Evolutionary conservation across 2,113 vertebrate species (phyloP).

Genomic region (Corynorhinus townsendii): DNA sequence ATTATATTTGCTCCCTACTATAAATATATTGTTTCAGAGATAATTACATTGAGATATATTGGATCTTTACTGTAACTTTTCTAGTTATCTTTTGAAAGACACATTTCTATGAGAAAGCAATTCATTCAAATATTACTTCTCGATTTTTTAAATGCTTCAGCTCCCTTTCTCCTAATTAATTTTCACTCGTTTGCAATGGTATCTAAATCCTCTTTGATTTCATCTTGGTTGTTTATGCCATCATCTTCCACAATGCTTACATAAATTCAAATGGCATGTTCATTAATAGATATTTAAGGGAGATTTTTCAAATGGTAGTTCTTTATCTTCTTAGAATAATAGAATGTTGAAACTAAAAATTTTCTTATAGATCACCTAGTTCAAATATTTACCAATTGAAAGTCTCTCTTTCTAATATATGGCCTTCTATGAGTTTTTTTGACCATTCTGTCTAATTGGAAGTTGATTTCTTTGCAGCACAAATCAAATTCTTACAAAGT

Average conservation of each 20-base stretch:
- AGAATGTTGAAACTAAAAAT: neutral
- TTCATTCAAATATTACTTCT: neutral
- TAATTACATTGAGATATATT: neutral
- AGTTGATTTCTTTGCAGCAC: neutral
- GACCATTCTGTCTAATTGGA: conserved; percentile 4
- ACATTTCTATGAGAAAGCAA: neutral
- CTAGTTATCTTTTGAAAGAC: neutral
- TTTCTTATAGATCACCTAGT: neutral
- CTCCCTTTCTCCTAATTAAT: neutral
- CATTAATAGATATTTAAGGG: neutral
- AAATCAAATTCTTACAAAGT: neutral
- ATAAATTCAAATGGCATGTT: neutral
- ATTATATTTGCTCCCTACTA: neutral
- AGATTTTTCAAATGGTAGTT: neutral
- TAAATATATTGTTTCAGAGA: neutral
- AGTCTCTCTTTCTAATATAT: neutral
- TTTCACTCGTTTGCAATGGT: neutral
- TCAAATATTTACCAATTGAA: neutral
- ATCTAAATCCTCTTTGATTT: neutral
- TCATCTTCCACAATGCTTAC: neutral
- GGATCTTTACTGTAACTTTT: neutral
- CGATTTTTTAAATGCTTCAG: neutral
- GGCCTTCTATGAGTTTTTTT: neutral
- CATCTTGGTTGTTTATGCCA: neutral
- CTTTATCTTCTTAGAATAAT: neutral